These are phyloP conservation scores for Acanthococcus lagerstroemiae DNA, from an alignment of 2,888 invertebrate species.

Conservation along the genomic window DNA sequence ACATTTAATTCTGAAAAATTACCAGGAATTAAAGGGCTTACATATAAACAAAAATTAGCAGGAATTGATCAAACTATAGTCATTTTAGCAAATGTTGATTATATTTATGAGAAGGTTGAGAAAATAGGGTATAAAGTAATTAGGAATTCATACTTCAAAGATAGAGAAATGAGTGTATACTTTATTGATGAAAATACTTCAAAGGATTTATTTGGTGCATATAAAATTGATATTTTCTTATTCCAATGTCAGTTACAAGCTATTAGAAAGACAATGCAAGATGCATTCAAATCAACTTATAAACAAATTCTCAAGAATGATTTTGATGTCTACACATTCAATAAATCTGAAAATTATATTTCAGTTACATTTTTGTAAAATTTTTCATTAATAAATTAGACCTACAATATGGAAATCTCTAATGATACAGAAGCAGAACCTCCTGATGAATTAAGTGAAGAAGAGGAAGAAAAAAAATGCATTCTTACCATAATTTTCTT, in stretches of 20 bases:
- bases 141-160: background rate
- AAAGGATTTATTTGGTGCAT: constrained; percentile 4
- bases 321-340: background rate
- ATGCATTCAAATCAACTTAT: background rate
- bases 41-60: background rate
- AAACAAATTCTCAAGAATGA: background rate
- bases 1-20: constrained; percentile 1
- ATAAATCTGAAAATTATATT: background rate
- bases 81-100: constrained; percentile 9
- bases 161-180: constrained; percentile 6
- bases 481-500: background rate
- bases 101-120: constrained; percentile 6
- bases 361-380: background rate
- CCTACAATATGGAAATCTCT: background rate
- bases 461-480: background rate
- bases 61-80: background rate
- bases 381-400: background rate
- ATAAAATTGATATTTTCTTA: constrained; percentile 6
- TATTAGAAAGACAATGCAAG: background rate
- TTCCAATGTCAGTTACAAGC: constrained; percentile 1
- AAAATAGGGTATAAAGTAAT: constrained; percentile 15
- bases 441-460: constrained; percentile 1
- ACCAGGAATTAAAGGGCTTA: constrained; percentile 1
- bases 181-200: constrained; percentile 3
- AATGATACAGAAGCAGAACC: background rate